phyloP scores from a whole-genome alignment of 37 sponge, comb jelly and placozoan species.

The Aplysina aerophoba region DNA sequence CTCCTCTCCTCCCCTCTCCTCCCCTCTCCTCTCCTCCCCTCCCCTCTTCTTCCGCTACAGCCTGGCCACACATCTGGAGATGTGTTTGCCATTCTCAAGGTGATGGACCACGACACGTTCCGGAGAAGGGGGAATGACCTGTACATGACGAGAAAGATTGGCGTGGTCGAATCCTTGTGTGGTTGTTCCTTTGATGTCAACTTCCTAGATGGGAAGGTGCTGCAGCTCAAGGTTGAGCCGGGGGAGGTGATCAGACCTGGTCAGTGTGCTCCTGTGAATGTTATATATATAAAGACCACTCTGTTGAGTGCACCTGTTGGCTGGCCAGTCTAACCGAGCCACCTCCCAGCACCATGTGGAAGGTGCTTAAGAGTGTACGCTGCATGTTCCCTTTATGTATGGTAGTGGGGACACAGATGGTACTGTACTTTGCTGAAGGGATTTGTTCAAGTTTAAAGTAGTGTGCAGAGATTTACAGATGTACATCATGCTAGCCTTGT shows the following conservation, averaged over 20 bases:
- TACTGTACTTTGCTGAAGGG: no score
- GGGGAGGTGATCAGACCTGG: constrained; percentile 66
- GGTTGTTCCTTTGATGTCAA: constrained; percentile 67
- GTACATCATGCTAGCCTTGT: no score
- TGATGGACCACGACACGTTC: constrained; percentile 74
- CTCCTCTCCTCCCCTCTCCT: neutral
- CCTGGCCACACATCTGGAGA: constrained; percentile 91
- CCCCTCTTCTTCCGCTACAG: constrained; percentile 16
- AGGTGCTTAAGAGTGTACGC: no score
- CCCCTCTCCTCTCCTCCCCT: neutral
- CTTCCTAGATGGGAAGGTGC: constrained; percentile 81
- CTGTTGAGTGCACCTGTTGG: no score
- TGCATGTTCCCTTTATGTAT: no score
- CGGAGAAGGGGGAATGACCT: constrained; percentile 71
- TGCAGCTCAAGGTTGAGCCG: constrained; percentile 58
- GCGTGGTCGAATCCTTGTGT: constrained; percentile 87
- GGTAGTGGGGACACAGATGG: no score
- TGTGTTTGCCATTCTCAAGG: constrained; percentile 82
- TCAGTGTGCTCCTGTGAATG: no score
- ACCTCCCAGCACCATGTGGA: no score
- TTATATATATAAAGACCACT: no score
- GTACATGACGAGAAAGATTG: constrained; percentile 78
- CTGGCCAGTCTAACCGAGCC: no score
- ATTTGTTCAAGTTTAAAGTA: no score
- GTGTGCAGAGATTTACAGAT: no score